These are phyloP conservation scores for Origma solitaria DNA, from an alignment of 2,113 vertebrate species.

Conservation along the genomic window DNA sequence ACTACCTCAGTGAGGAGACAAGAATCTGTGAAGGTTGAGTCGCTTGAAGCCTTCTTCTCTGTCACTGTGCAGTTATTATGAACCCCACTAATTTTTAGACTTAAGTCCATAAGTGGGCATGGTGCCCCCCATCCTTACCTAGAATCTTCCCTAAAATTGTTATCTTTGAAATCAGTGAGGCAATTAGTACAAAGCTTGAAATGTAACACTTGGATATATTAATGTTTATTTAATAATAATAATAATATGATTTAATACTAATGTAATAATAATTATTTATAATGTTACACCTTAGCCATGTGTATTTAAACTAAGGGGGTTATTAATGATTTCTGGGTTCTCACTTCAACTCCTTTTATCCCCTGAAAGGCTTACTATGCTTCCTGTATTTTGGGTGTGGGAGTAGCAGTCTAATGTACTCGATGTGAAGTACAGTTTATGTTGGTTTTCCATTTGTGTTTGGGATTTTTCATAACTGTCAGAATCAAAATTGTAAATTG, in stretches of 20 bases:
- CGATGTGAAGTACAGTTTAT: background rate
- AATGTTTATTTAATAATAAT: too few species aligned
- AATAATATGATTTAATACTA: too few species aligned
- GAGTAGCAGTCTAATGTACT: background rate
- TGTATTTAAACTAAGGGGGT: background rate
- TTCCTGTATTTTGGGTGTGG: background rate
- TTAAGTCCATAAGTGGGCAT: background rate
- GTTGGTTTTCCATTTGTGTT: background rate
- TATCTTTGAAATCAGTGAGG: background rate
- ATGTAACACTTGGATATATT: background rate
- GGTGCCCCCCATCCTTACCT: background rate
- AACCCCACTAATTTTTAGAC: background rate
- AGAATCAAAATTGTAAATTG: background rate
- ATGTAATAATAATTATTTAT: too few species aligned
- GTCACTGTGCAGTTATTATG: background rate
- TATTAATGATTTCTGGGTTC: background rate
- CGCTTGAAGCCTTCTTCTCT: background rate
- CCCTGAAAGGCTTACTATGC: background rate
- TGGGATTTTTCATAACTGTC: background rate
- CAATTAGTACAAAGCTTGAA: background rate
- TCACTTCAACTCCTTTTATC: background rate
- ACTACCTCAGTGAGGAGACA: slow-evolving; percentile 81
- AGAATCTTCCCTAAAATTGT: background rate
- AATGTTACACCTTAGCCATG: background rate
- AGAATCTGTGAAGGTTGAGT: slow-evolving; percentile 83